Conservation (phyloP, 2,888 invertebrate species). For the Sesia bembeciformis region DNA sequence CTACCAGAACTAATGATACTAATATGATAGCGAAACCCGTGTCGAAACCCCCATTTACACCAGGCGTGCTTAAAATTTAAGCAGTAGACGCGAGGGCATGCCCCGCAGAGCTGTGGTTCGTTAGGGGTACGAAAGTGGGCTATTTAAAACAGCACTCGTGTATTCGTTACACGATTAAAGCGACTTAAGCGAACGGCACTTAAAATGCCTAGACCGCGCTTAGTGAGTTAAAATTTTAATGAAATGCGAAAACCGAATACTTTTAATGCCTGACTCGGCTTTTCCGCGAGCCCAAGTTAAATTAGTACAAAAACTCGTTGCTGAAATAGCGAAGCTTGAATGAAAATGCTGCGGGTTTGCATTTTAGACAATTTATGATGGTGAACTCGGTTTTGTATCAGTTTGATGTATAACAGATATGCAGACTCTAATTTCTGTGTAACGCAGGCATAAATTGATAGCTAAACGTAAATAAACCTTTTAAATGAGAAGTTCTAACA, state of each 20-base stretch:
- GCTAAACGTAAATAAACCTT: too few relatives aligned
- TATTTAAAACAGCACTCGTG: constrained; percentile 29
- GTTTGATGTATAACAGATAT: too few relatives aligned
- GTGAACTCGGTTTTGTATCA: too few relatives aligned
- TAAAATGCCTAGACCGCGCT: constrained; percentile 43
- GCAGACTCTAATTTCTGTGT: too few relatives aligned
- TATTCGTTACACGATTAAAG: constrained; percentile 47
- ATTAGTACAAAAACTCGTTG: constrained; percentile 12
- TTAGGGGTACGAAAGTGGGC: constrained; percentile 19
- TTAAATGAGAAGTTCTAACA: too few relatives aligned
- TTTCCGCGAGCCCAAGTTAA: constrained; percentile 21
- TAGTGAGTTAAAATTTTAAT: constrained; percentile 48
- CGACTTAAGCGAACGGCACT: constrained; percentile 34
- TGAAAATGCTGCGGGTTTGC: neutral
- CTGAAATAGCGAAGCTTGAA: constrained; percentile 3
- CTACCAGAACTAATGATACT: too few relatives aligned
- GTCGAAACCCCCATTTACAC: too few relatives aligned
- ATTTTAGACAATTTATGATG: neutral
- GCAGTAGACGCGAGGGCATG: too few relatives aligned
- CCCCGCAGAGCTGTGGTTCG: constrained; percentile 13
- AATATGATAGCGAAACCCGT: too few relatives aligned
- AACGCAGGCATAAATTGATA: too few relatives aligned
- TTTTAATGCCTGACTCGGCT: constrained; percentile 44
- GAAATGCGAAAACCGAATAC: constrained; percentile 42
- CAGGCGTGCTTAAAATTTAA: too few relatives aligned